These are phyloP conservation scores for Alfaro cultratus DNA, from an alignment of 2,797 vertebrate species.

Conservation along the genomic window DNA sequence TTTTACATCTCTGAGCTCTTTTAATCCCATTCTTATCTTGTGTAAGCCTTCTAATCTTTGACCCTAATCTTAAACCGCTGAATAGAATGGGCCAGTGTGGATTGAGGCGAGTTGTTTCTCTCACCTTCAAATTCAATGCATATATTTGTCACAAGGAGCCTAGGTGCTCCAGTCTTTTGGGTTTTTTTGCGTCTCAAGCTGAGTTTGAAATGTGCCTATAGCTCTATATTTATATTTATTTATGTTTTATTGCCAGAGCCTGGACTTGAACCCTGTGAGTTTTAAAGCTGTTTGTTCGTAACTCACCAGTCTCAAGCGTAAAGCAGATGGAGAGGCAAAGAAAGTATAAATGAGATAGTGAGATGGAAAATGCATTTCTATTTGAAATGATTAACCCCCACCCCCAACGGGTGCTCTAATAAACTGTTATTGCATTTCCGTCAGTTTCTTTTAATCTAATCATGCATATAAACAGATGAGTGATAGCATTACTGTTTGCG, in stretches of 20 bases:
- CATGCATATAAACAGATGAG: conserved; percentile 79
- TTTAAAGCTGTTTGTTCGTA: conserved; percentile 60
- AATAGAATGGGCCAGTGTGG: conserved; percentile 61
- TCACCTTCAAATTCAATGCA: conserved; percentile 63
- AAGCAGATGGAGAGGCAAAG: conserved; percentile 68
- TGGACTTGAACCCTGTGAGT: conserved; percentile 63
- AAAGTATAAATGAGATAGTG: conserved; percentile 76
- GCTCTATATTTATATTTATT: conserved; percentile 63
- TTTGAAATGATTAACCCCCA: conserved; percentile 75
- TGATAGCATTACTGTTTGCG: conserved; percentile 61
- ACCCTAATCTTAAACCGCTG: conserved; percentile 83
- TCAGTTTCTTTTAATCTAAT: conserved; percentile 84
- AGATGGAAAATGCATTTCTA: conserved; percentile 78
- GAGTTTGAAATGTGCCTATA: conserved; percentile 41
- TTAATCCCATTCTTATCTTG: conserved; percentile 84
- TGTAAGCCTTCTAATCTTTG: conserved; percentile 84
- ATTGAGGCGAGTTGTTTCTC: conserved; percentile 69
- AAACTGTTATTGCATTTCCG: conserved; percentile 83
- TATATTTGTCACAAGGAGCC: conserved; percentile 48
- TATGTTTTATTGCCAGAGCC: conserved; percentile 65
- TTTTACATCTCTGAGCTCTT: conserved; percentile 83
- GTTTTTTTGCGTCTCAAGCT: conserved; percentile 32
- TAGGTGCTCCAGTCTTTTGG: conserved; percentile 33
- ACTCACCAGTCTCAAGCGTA: conserved; percentile 58
- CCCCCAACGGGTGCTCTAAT: conserved; percentile 76